Conservation (phyloP, 2,113 vertebrate species). For the Danionella cerebrum region DNA sequence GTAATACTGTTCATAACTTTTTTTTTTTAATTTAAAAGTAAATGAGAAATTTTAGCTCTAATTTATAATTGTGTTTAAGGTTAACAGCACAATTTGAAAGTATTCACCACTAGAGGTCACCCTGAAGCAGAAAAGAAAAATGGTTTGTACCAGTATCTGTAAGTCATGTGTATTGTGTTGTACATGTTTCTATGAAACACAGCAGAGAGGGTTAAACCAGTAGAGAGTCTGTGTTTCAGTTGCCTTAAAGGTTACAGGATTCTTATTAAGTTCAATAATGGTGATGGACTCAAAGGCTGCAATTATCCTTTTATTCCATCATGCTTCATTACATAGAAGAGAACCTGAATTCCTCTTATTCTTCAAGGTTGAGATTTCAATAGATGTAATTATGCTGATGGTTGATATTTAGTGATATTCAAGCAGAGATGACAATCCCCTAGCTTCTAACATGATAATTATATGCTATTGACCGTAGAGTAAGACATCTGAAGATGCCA, state of each 20-base stretch:
- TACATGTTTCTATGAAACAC: neutral
- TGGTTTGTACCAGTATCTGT: no score
- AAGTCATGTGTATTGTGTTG: no score
- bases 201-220: neutral
- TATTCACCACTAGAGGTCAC: no score
- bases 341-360: neutral
- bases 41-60: no score
- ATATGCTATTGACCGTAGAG: neutral
- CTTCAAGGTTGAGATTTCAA: neutral
- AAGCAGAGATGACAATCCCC: constrained; percentile 14
- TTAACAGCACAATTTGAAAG: no score
- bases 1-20: no score
- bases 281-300: neutral
- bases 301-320: constrained; percentile 15
- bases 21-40: no score
- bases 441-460: constrained; percentile 3
- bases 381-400: constrained; percentile 3
- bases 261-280: neutral
- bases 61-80: no score
- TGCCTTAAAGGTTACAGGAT: neutral
- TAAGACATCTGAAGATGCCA: neutral
- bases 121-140: no score
- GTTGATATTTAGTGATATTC: neutral
- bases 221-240: neutral
- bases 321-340: neutral